Base-by-base conservation (phyloP, 1,140 invertebrate genomes). In the Lepidurus apus region DNA sequence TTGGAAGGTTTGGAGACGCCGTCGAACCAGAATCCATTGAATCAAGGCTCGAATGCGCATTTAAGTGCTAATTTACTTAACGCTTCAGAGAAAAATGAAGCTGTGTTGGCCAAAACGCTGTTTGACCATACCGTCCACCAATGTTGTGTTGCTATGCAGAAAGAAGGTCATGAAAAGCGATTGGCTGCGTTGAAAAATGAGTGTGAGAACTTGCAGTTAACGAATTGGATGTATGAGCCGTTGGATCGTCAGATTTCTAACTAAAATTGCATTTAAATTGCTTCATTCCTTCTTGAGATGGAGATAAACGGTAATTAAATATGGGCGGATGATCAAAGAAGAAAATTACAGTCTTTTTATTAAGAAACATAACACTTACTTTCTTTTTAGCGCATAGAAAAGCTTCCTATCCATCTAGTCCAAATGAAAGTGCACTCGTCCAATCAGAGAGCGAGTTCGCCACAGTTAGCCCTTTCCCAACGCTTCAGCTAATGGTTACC, bases 1-100 rank as follows among this genome's bases (percentile, higher is more conserved):
- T 65, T 65, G 21, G 53, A 65, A 65, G 53, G 53, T 65, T 65
- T 65, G n/a, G 53, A 65, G 53, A 65, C 53, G 17, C 53, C 53
- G 8, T 4, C 53, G 53, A 65, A 65, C 53, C 7, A 7, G 53
- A 65, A 65, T 65, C 53, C 13, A 5, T n/a, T 65, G 53, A 65
- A 65, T 17, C 53, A 13, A 65, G 53, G 53, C 53, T 65, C 53
- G 53, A 65, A 21, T 17, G 53, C 53, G 8, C 53, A 65, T 65
- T 65, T 65, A 17, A 65, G 53, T 65, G 53, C 53, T 65, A 65
- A 65, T 17, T n/a, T 65, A 21, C 21, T 65, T 1, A 65, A 65
- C 13, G 53, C 53, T 7, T 65, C 53, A 21, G 53, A 65, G 4
- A 65, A 65, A 21, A 65, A 65, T 65, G 53, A 65, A 65, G 53